Conservation (phyloP, 2,888 invertebrate genomes). For the Pheosia tremula region DNA sequence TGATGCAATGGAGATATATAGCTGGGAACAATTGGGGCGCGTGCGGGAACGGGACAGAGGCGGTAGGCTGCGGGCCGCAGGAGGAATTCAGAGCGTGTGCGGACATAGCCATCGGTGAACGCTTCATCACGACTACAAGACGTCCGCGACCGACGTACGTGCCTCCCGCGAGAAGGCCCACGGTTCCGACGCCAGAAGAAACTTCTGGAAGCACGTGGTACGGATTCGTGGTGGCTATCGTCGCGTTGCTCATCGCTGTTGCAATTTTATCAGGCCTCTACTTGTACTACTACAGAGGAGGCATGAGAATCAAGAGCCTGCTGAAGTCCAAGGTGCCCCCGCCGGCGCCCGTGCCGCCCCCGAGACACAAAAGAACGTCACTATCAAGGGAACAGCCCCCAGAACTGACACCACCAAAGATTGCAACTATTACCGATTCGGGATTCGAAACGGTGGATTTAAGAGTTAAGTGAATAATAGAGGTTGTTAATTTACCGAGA, state of each 20-base stretch:
- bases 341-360: slow-evolving; percentile 73
- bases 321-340: slow-evolving; percentile 75
- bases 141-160: slow-evolving; percentile 76
- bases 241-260: slow-evolving; percentile 87
- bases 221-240: slow-evolving; percentile 85
- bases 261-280: slow-evolving; percentile 88
- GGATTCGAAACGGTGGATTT: slow-evolving; percentile 81
- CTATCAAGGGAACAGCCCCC: slow-evolving; percentile 71
- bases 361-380: slow-evolving; percentile 71
- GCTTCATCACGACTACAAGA: slow-evolving; percentile 71
- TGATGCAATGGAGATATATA: slow-evolving; percentile 95
- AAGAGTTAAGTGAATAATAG: slow-evolving; percentile 58
- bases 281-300: slow-evolving; percentile 90
- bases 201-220: slow-evolving; percentile 78
- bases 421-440: slow-evolving; percentile 65
- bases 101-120: slow-evolving; percentile 89
- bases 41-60: slow-evolving; percentile 89
- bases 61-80: slow-evolving; percentile 94
- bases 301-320: slow-evolving; percentile 87
- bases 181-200: slow-evolving; percentile 73
- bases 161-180: slow-evolving; percentile 71
- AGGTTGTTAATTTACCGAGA: not conserved
- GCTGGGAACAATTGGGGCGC: slow-evolving; percentile 94
- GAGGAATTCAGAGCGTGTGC: slow-evolving; percentile 95
- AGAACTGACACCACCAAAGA: slow-evolving; percentile 66